These are phyloP conservation scores for Prenolepis imparis DNA, from an alignment of 2,888 invertebrate genomes.

Conservation along the genomic window DNA sequence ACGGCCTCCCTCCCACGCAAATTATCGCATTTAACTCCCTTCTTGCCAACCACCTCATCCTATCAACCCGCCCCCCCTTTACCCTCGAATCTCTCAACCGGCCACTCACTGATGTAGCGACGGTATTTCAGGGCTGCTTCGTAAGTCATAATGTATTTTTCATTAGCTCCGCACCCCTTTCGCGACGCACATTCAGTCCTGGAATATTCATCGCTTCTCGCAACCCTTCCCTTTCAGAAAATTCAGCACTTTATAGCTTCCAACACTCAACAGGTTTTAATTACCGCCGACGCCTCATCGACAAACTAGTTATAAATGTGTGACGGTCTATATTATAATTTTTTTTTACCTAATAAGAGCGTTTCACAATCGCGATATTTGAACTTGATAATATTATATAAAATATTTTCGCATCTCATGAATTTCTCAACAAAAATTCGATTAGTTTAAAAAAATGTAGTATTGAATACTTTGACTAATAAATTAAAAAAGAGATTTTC, in stretches of 20 bases:
- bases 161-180: conserved; percentile 83
- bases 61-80: conserved; percentile 31
- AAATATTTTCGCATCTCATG: too few relatives aligned
- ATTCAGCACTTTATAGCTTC: conserved; percentile 70
- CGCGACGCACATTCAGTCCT: conserved; percentile 78
- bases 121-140: conserved; percentile 63
- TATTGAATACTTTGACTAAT: too few relatives aligned
- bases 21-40: conserved; percentile 84
- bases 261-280: conserved; percentile 84
- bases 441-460: too few relatives aligned
- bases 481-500: too few relatives aligned
- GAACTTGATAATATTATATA: too few relatives aligned
- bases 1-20: conserved; percentile 83
- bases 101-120: conserved; percentile 60
- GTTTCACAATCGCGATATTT: neutral
- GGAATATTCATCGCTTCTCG: conserved; percentile 84
- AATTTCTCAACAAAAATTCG: too few relatives aligned
- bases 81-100: conserved; percentile 59
- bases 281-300: conserved; percentile 72
- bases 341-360: neutral
- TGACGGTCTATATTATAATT: neutral
- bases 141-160: conserved; percentile 84
- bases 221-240: conserved; percentile 79
- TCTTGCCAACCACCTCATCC: conserved; percentile 58
- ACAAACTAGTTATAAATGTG: conserved; percentile 20